Conservation (phyloP, 2,797 vertebrate genomes). For the Spea hammondii region DNA sequence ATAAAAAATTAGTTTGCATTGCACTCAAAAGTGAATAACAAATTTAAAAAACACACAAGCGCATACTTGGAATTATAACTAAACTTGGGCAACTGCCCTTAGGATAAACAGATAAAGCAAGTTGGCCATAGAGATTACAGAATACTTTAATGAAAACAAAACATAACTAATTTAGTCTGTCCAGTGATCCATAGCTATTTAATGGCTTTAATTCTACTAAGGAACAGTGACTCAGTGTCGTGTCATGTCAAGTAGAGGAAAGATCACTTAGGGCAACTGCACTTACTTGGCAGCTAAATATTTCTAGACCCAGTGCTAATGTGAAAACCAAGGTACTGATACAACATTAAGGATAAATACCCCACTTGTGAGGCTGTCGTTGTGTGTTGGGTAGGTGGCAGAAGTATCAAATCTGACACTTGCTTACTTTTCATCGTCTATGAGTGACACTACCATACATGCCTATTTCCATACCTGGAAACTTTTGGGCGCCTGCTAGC, state of each 20-base stretch:
- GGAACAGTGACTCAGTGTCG: constrained; percentile 7
- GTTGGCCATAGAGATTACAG: constrained; percentile 10
- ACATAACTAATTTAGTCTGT: constrained; percentile 22
- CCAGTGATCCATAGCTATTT: constrained; percentile 25
- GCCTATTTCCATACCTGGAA: no score
- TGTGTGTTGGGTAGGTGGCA: no score
- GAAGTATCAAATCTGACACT: no score
- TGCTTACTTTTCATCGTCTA: no score
- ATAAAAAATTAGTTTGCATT: not conserved
- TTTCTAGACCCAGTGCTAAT: not conserved
- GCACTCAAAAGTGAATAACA: not conserved
- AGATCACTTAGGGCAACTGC: not conserved
- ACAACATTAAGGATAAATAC: no score
- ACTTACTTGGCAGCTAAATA: not conserved
- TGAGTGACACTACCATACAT: no score
- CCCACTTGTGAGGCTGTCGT: no score
- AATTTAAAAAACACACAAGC: not conserved
- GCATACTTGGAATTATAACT: not conserved
- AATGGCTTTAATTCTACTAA: constrained; percentile 2
- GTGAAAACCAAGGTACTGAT: not conserved
- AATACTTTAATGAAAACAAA: constrained; percentile 26
- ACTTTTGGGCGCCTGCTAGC: no score
- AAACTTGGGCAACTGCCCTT: not conserved
- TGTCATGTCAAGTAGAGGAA: constrained; percentile 7
- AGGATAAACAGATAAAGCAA: constrained; percentile 8